Conservation (phyloP, 2,113 vertebrate genomes). For the Entosphenus tridentatus region DNA sequence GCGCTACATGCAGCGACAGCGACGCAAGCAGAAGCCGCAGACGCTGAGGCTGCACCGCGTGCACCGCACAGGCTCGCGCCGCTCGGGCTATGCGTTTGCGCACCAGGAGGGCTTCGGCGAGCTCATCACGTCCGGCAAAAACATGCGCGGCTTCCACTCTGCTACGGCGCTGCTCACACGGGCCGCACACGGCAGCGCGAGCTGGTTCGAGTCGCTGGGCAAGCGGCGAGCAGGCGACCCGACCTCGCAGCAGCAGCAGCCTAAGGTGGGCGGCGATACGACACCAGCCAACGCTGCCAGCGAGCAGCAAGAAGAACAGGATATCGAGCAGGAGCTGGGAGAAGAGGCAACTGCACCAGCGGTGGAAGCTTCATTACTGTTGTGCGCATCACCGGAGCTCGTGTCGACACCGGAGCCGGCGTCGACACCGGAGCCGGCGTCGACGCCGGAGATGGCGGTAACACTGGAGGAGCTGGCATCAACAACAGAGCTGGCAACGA, state of each 20-base stretch:
- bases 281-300: no score
- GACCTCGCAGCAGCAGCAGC: neutral
- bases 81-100: slow-evolving; percentile 41
- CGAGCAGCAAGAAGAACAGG: no score
- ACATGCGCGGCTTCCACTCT: slow-evolving; percentile 39
- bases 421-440: no score
- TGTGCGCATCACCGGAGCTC: no score
- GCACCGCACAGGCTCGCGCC: slow-evolving; percentile 34
- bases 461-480: no score
- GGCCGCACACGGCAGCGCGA: slow-evolving; percentile 17
- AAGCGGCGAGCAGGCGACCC: slow-evolving; percentile 13
- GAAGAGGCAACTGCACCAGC: no score
- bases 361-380: no score
- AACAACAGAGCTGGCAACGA: no score
- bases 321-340: no score
- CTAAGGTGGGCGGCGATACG: neutral
- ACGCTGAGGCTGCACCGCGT: slow-evolving; percentile 24
- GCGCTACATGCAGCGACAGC: slow-evolving; percentile 28
- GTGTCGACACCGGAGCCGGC: no score
- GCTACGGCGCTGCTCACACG: slow-evolving; percentile 19
- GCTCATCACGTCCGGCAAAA: slow-evolving; percentile 45
- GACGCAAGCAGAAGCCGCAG: slow-evolving; percentile 24
- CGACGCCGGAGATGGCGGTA: no score
- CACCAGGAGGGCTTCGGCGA: slow-evolving; percentile 47
- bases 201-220: slow-evolving; percentile 35